Base-by-base conservation (phyloP, 2,888 invertebrate genomes). In the Chesias legatella region DNA sequence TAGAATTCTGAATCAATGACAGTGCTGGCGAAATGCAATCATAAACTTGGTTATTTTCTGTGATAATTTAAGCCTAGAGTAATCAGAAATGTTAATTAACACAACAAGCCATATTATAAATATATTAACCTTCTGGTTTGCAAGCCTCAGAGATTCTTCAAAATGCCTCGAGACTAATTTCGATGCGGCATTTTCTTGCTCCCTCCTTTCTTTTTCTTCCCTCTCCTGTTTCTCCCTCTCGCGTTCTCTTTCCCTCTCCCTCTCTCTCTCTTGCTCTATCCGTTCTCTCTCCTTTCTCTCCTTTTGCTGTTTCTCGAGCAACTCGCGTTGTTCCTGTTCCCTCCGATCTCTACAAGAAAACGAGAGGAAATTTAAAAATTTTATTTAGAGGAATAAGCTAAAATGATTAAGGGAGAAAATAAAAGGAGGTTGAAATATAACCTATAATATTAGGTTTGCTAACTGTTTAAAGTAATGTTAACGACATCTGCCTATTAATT, bases 151-250 rank as follows among this genome's bases (percentile, higher is more conserved):
- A 52, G 96, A 95, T 88, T 96, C 95, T 70, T 95, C 95, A 80
- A 97, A 97, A 85, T 97, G 97, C 80, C 95, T 94, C 63, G 95
- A 92, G 44, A 97, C 94, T 51, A 94, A 92, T 74, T 91, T 91
- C 58, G 95, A 93, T 38, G 97, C 94, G 38, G 94, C 94, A 72
- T 91, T 90, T 53, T 92, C 91, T 62, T 90, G 86, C 53, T 91
- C 88, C 80, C 93, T 90, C 79, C 90, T 89, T 62, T 89, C 81
- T 59, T 90, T 89, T 50, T 90, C 90, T 61, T 86, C 86, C 55
- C 85, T 68, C 58, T 89, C 86, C 56, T 89, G 88, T 54, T 90
- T 86, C 49, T 90, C 89, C 43, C 89, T 68, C 68, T 79, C 72
- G 54, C 86, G 62, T 78, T 84, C 76, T 71, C 90, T 63, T 84